Conservation (phyloP, 2,113 vertebrate species). For the Nipponia nippon region DNA sequence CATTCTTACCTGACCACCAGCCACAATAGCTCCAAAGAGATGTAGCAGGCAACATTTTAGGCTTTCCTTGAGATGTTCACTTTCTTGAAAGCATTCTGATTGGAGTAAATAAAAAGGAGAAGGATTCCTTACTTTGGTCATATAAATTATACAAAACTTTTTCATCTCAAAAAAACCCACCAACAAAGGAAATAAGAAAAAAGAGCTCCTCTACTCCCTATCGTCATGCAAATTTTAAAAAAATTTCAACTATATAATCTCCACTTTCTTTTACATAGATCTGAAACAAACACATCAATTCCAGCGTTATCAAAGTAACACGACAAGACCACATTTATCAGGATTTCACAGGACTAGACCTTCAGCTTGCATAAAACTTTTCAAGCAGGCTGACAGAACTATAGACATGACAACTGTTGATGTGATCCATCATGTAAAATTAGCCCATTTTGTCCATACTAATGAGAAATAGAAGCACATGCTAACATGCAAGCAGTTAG, state of each 20-base stretch:
- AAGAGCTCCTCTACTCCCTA: neutral
- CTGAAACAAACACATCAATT: neutral
- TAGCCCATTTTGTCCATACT: neutral
- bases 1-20: conserved; percentile 89
- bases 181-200: neutral
- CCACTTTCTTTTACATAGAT: neutral
- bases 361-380: neutral
- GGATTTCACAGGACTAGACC: neutral
- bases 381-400: neutral
- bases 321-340: neutral
- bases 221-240: neutral
- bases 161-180: neutral
- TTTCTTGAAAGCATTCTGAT: conserved; percentile 98
- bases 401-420: neutral
- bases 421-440: neutral
- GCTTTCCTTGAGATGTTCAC: conserved; percentile 96
- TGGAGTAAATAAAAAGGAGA: conserved; percentile 11
- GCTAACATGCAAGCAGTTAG: neutral
- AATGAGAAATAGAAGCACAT: neutral
- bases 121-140: neutral
- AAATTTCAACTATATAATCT: neutral
- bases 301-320: neutral
- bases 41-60: conserved; percentile 95
- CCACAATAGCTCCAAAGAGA: conserved; percentile 94
- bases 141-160: neutral